Evolutionary conservation across 2,113 vertebrate species (phyloP), one percentile per base, ranked within the genome.

Genomic region (Agapornis roseicollis): DNA sequence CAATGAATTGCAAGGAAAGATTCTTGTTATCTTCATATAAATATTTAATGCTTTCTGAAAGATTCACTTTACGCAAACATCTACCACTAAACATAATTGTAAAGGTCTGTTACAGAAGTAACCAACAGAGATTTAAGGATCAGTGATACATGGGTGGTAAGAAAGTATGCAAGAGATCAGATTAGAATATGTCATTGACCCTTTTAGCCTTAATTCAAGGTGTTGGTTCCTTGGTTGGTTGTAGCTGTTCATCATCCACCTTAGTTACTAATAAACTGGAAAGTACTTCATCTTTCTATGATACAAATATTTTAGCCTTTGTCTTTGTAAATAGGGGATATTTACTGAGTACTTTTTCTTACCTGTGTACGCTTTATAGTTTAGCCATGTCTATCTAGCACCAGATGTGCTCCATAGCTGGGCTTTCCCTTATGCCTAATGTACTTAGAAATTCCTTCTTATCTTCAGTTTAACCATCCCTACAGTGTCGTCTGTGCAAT

Each of bases 41-140:
- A 88, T 94, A 88, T 90, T 83, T 86, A 90, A 80, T 90, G 37
- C 4, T 41, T 86, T 92, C 53, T 77, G 39, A 58, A 93, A 65
- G 53, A 65, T 44, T 24, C 18, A 77, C 37, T 94, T 90, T 33
- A 86, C 70, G 31, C 14, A 89, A 90, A 41, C 19, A 14, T 53
- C 50, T 80, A 31, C 13, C 37, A 49, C 31, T 70, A 58, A 86
- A 82, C 0, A 0, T 76, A 56, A n/a, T 64, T 47, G 2, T 66
- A 73, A 46, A 1, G 1, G 14, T 66, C 88, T 78, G 29, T 66
- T 89, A 37, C 28, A 44, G 68, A 76, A 90, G 18, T 24, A 61
- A 41, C 6, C 27, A 69, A 37, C 24, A 41, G 50, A 80, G 83
- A 84, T 84, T 52, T 73, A 83, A 88, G 10, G 11, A 46, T 17